Evolutionary conservation across 2,888 invertebrate genomes (phyloP).

Genomic region (Netelia fuscicornis): DNA sequence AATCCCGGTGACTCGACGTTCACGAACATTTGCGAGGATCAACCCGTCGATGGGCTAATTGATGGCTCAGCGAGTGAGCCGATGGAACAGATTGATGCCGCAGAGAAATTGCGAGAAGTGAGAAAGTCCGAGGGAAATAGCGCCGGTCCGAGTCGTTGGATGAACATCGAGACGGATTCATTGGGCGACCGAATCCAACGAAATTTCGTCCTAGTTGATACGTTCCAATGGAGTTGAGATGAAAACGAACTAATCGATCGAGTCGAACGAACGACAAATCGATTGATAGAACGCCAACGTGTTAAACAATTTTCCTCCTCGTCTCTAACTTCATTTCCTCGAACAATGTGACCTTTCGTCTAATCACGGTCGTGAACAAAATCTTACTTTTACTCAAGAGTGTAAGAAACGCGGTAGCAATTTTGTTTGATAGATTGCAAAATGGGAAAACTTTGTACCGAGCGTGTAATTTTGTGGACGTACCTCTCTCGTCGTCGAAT

Average conservation of each 20-base stretch:
- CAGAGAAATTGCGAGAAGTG: slow-evolving; percentile 31
- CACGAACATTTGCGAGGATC: slow-evolving; percentile 42
- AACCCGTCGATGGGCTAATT: slow-evolving; percentile 51
- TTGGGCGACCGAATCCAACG: slow-evolving; percentile 41
- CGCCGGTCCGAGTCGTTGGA: slow-evolving; percentile 17
- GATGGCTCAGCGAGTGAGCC: slow-evolving; percentile 16
- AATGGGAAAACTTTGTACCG: slow-evolving; percentile 11
- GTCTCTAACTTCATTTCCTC: too few relatives aligned
- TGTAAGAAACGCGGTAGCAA: neutral
- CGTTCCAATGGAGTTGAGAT: slow-evolving; percentile 21
- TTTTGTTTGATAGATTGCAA: slow-evolving; percentile 1
- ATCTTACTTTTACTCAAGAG: neutral
- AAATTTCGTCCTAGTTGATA: slow-evolving; percentile 48
- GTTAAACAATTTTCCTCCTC: too few relatives aligned
- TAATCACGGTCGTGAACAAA: neutral
- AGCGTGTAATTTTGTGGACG: slow-evolving; percentile 39
- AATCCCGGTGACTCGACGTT: slow-evolving; percentile 33
- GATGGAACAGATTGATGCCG: slow-evolving; percentile 21
- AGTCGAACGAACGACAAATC: slow-evolving; percentile 25
- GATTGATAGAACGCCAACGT: slow-evolving; percentile 11
- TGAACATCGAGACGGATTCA: slow-evolving; percentile 37
- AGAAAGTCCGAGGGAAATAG: neutral
- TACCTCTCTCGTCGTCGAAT: slow-evolving; percentile 25
- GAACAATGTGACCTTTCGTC: neutral
- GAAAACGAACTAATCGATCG: slow-evolving; percentile 37